A percentile compares a stretch with the other conserved stretches of the same genome.
These are phyloP conservation scores for Parochlus steinenii DNA, from an alignment of 2,888 invertebrate genomes.

Conservation along the genomic window DNA sequence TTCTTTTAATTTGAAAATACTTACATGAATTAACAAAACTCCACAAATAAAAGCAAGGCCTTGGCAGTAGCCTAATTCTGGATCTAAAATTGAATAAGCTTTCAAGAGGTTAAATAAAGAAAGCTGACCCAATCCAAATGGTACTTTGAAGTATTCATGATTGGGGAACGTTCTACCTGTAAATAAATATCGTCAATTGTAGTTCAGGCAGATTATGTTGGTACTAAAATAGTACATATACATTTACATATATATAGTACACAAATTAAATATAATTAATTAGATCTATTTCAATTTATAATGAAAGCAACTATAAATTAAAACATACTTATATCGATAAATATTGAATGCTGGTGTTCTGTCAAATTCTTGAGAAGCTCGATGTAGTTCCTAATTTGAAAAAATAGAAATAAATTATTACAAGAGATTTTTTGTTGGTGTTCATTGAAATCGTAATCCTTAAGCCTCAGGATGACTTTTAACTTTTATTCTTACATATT, in stretches of 20 bases:
- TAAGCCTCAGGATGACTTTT: too few species aligned
- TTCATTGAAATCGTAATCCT: too few species aligned
- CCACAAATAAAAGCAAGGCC: conserved; percentile 94
- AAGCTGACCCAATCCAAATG: conserved; percentile 83
- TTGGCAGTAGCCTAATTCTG: conserved; percentile 92
- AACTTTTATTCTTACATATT: conserved; percentile 63
- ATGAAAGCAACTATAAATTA: conserved; percentile 8
- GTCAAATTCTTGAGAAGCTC: conserved; percentile 72
- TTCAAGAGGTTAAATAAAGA: conserved; percentile 88
- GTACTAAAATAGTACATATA: not conserved
- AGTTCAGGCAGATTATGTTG: too few species aligned
- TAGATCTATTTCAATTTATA: not conserved
- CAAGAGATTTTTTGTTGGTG: too few species aligned
- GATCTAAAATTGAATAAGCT: conserved; percentile 86
- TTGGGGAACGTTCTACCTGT: conserved; percentile 75
- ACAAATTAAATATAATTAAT: conserved; percentile 4
- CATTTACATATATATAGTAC: not conserved
- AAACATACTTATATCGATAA: conserved; percentile 72
- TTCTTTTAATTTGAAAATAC: conserved; percentile 23
- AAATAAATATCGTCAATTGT: too few species aligned
- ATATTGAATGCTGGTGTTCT: conserved; percentile 89
- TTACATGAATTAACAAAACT: conserved; percentile 78
- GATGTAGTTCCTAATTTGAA: too few species aligned
- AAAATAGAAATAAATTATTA: too few species aligned
- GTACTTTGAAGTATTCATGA: conserved; percentile 83